phyloP scores from a whole-genome alignment of 2,797 vertebrate species.

The Pangasius djambal region DNA sequence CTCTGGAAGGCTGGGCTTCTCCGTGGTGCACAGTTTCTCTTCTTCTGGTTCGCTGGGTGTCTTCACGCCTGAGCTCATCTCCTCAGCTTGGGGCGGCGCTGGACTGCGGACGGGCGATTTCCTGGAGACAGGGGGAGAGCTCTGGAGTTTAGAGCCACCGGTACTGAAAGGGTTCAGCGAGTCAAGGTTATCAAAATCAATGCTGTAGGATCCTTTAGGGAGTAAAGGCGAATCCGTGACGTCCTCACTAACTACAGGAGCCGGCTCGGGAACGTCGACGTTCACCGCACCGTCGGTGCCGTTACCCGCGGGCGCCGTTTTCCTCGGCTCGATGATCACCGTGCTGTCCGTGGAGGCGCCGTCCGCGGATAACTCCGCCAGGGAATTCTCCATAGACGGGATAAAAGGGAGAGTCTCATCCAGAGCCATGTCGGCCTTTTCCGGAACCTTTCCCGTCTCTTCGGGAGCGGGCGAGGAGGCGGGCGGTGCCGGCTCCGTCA shows the following conservation, averaged over 20 bases:
- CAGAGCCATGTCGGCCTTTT: slow-evolving; percentile 55
- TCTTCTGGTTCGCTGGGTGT: neutral
- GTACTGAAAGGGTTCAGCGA: slow-evolving; percentile 70
- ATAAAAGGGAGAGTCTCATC: slow-evolving; percentile 76
- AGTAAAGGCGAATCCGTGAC: slow-evolving; percentile 60
- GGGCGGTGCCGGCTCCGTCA: neutral
- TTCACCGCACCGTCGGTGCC: neutral
- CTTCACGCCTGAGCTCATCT: slow-evolving; percentile 44
- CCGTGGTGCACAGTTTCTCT: slow-evolving; percentile 14
- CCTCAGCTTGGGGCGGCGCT: slow-evolving; percentile 37
- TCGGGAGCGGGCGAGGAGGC: neutral
- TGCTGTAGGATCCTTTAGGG: slow-evolving; percentile 60
- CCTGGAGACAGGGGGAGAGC: slow-evolving; percentile 61
- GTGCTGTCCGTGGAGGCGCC: slow-evolving; percentile 72
- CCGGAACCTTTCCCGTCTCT: slow-evolving; percentile 17
- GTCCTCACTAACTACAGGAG: neutral
- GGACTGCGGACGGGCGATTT: slow-evolving; percentile 31
- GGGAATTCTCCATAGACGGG: slow-evolving; percentile 71
- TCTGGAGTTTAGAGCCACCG: slow-evolving; percentile 66
- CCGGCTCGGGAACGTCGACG: neutral
- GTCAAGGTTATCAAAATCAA: slow-evolving; percentile 71
- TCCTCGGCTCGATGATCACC: slow-evolving; percentile 67
- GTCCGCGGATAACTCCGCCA: slow-evolving; percentile 62
- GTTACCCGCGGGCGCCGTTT: neutral
- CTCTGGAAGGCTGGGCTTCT: slow-evolving; percentile 17